Evolutionary conservation across 2,888 invertebrate species (phyloP).

Genomic region (Odontocerum albicorne): DNA sequence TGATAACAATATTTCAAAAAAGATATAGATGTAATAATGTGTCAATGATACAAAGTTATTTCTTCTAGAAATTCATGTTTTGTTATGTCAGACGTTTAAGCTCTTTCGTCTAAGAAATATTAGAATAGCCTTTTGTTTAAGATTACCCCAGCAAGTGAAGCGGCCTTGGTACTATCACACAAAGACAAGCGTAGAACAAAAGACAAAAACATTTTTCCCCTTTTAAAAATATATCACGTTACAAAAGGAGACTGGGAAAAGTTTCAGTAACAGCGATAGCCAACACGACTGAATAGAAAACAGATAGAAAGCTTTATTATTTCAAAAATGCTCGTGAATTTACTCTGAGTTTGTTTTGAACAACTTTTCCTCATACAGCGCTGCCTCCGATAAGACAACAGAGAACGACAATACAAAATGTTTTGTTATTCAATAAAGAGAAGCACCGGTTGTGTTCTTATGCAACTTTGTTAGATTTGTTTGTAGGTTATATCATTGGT

Average conservation of each 20-base stretch:
- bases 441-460: too few species aligned
- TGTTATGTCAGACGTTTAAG: constrained; percentile 15
- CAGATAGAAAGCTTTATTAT: constrained; percentile 16
- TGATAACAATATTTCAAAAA: too few species aligned
- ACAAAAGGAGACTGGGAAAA: constrained; percentile 21
- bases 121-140: constrained; percentile 17
- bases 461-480: too few species aligned
- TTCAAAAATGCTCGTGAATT: background rate
- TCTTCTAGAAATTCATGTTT: constrained; percentile 20
- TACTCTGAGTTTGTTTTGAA: constrained; percentile 6
- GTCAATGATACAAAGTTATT: too few species aligned
- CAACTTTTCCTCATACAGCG: constrained; percentile 1
- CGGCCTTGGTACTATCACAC: constrained; percentile 4
- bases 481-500: too few species aligned
- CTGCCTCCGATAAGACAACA: too few species aligned
- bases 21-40: too few species aligned
- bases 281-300: constrained; percentile 5
- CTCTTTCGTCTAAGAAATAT: constrained; percentile 18
- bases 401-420: too few species aligned
- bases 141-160: background rate
- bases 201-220: constrained; percentile 19
- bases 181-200: constrained; percentile 25
- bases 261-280: constrained; percentile 14
- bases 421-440: too few species aligned
- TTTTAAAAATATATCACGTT: constrained; percentile 20